Base-by-base conservation (phyloP, 2,888 invertebrate species). In the Tetragonisca angustula region DNA sequence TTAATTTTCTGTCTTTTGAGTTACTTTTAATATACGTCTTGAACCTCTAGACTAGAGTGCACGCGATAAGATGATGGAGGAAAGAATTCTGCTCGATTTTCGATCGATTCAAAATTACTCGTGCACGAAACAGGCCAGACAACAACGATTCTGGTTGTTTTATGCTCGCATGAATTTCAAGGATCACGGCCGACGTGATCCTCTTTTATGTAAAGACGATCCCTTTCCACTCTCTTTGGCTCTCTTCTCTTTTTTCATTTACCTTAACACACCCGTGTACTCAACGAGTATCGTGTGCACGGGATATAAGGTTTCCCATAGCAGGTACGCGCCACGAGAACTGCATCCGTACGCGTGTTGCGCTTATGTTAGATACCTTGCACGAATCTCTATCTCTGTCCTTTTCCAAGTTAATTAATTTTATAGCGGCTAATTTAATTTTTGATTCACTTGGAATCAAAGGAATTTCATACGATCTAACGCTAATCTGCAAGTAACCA, bases 261-360 rank as follows among this genome's bases (percentile, higher is more conserved):
- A 82, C 61, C 54, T 62, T 64, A 72, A 65, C 79, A 62, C 70
- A 79, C 59, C 76, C 52, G 79, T n/a, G n/a, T n/a, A n/a, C n/a
- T 79, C 61, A 65, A 43, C 65, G 74, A 67, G 68, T 65, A 85
- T 87, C 78, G 50, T 65, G 69, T 76, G 67, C 75, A 72, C 65
- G 59, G 52, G 78, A 79, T 85, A 83, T 79, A 84, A 83, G 86
- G 71, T 83, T 88, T 88, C 88, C 74, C 87, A 85, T 72, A 62
- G 84, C 9, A 52, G 70, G 73, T 70, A 70, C 67, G 73, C 59
- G 56, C 70, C 67, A 27, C 52, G 54, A 68, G 75, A 83, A 71
- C 59, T 68, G 64, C 71, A 75, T 59, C 43, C 61, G 72, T 71
- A 56, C 36, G 27, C 73, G 61, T 68, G 24, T 54, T 75, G 49